Percentiles rank a stretch among this genome's conserved stretches.
phyloP scores from a whole-genome alignment of 2,888 invertebrate species.

The Nomada lathburiana region DNA sequence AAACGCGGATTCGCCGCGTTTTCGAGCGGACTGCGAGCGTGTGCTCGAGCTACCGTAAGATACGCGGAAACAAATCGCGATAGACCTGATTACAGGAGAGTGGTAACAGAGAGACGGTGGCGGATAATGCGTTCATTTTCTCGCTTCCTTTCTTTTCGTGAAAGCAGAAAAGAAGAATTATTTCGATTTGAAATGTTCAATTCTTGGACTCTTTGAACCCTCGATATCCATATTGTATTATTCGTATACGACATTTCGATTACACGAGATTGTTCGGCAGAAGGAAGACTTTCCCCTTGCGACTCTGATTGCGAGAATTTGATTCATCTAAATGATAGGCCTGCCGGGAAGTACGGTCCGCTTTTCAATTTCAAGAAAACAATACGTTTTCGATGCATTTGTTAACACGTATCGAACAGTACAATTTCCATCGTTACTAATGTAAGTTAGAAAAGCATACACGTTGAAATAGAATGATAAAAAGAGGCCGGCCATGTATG shows the following conservation, averaged over 20 bases:
- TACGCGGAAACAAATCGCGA: slow-evolving; percentile 47
- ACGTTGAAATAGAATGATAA: not conserved
- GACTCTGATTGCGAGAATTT: no score
- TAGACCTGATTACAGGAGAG: slow-evolving; percentile 1
- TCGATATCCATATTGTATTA: not conserved
- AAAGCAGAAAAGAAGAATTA: not conserved
- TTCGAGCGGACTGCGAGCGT: slow-evolving; percentile 37
- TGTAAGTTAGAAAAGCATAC: no score
- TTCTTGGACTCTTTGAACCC: not conserved
- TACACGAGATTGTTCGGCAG: no score
- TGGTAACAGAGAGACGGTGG: not conserved
- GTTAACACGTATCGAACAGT: no score
- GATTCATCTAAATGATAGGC: no score
- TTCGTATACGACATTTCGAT: no score
- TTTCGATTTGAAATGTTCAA: not conserved
- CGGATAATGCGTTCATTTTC: not conserved
- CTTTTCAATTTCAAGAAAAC: no score
- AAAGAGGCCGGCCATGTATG: no score
- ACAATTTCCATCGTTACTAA: no score
- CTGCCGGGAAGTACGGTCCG: no score
- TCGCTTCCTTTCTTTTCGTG: not conserved
- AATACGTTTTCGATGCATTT: no score
- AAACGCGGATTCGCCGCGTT: slow-evolving; percentile 59
- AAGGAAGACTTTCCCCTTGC: not conserved
- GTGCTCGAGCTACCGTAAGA: slow-evolving; percentile 19